Conservation (phyloP, 2,888 invertebrate species). For the Habroteleia sp. region DNA sequence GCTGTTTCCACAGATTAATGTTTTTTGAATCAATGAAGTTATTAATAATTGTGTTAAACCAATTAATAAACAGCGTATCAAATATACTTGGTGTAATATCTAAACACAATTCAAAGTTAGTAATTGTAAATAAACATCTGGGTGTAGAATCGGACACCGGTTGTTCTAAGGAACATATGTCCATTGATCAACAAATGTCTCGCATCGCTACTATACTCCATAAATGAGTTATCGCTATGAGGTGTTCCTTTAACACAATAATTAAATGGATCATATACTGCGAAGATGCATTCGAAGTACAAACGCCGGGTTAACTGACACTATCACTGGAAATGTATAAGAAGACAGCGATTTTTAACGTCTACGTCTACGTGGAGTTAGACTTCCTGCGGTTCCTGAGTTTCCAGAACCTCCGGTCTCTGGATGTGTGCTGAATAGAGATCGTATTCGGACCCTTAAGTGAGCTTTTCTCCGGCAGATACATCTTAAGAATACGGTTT, state of each 20-base stretch:
- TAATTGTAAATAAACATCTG: too few relatives aligned
- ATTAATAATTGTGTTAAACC: too few relatives aligned
- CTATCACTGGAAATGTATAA: conserved; percentile 40
- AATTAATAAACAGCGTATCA: too few relatives aligned
- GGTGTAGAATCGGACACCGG: too few relatives aligned
- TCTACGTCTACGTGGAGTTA: conserved; percentile 68
- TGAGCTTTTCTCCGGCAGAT: conserved; percentile 73
- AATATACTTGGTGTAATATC: too few relatives aligned
- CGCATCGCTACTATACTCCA: conserved; percentile 18
- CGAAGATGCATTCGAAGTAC: conserved; percentile 15
- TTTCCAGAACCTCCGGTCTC: conserved; percentile 79
- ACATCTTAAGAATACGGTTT: conserved; percentile 73
- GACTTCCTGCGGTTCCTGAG: conserved; percentile 77
- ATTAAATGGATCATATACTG: conserved; percentile 12
- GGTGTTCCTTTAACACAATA: conserved; percentile 21
- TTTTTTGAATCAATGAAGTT: too few relatives aligned
- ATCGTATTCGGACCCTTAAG: conserved; percentile 74
- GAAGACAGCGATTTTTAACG: conserved; percentile 34
- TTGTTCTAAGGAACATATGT: too few relatives aligned
- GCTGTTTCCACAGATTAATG: too few relatives aligned
- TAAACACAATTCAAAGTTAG: too few relatives aligned
- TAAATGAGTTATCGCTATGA: conserved; percentile 41
- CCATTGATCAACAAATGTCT: conserved; percentile 20
- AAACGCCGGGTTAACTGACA: conserved; percentile 33
- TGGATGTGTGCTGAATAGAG: conserved; percentile 77